Conservation (phyloP, 2,888 invertebrate species). For the Deilephila porcellus region DNA sequence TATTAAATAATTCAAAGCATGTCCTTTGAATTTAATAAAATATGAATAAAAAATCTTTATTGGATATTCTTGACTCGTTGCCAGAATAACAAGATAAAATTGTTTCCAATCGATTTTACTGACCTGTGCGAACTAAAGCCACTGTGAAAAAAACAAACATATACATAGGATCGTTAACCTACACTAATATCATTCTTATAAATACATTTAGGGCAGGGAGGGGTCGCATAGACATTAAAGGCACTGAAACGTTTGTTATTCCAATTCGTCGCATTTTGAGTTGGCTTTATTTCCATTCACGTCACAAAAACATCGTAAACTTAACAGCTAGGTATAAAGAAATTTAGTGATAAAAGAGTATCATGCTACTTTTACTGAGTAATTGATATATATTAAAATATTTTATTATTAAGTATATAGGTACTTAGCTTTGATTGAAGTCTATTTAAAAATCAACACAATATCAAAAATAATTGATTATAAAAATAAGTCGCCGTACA, state of each 20-base stretch:
- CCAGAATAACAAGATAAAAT: not conserved
- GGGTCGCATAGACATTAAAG: not conserved
- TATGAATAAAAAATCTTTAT: not conserved
- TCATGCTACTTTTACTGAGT: too few species aligned
- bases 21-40: not conserved
- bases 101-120: not conserved
- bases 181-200: not conserved
- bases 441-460: too few species aligned
- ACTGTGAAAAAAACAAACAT: not conserved
- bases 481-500: too few species aligned
- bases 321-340: not conserved
- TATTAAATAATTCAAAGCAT: not conserved
- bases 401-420: too few species aligned
- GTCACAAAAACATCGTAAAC: not conserved
- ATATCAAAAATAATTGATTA: too few species aligned
- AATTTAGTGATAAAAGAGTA: too few species aligned
- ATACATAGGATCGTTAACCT: not conserved
- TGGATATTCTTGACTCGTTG: not conserved
- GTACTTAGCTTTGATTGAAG: too few species aligned
- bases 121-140: not conserved
- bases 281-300: not conserved
- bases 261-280: not conserved
- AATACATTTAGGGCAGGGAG: not conserved
- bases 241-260: conserved; percentile 3
- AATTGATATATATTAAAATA: too few species aligned